Conservation (phyloP, 2,113 vertebrate genomes). For the Aptenodytes patagonicus region DNA sequence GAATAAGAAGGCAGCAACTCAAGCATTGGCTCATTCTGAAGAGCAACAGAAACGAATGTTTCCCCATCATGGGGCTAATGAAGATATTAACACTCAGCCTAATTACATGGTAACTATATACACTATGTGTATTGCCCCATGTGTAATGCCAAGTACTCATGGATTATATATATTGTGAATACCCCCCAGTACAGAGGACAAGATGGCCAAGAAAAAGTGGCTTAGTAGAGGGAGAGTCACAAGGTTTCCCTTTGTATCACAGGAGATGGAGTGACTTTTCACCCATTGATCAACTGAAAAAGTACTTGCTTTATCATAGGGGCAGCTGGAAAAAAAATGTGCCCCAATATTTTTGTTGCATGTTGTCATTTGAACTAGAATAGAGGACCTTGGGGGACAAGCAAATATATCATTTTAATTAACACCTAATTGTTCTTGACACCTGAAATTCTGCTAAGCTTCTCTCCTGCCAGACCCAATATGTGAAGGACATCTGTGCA, state of each 20-base stretch:
- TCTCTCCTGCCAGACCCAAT: background rate
- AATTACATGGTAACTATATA: background rate
- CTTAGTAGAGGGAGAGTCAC: background rate
- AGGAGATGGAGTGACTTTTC: background rate
- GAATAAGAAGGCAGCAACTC: background rate
- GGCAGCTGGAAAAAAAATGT: background rate
- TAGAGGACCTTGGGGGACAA: background rate
- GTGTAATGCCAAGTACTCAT: background rate
- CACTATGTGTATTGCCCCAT: background rate
- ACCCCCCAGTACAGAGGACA: background rate
- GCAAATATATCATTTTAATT: background rate
- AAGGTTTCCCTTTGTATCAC: background rate
- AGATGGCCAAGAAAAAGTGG: background rate
- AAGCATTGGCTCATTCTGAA: background rate
- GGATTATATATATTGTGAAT: background rate
- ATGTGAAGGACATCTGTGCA: background rate
- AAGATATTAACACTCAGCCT: background rate
- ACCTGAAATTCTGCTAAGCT: background rate
- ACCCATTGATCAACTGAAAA: background rate
- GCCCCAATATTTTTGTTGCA: background rate
- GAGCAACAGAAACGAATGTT: background rate
- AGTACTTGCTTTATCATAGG: background rate
- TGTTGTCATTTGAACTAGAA: background rate
- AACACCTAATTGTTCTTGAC: slow-evolving; percentile 1
- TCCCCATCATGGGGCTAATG: background rate